These are phyloP conservation scores for Otus sunia DNA, from an alignment of 2,113 vertebrate species.

Conservation along the genomic window DNA sequence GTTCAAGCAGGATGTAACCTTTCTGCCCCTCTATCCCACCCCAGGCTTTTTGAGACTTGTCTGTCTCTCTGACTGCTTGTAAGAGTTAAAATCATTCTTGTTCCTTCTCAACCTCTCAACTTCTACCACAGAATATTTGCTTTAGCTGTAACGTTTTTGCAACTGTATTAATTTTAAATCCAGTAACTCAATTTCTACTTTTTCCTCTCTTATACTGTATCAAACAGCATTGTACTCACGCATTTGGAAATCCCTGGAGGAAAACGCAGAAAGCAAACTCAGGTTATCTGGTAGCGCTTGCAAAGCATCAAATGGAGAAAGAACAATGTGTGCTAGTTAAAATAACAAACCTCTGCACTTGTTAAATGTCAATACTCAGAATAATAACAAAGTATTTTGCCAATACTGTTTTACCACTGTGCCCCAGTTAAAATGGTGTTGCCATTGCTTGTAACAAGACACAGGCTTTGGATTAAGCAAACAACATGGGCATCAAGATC, in stretches of 20 bases:
- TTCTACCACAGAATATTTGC: neutral
- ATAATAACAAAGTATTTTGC: neutral
- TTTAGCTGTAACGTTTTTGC: neutral
- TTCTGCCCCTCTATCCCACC: neutral
- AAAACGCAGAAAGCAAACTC: neutral
- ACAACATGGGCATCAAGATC: fast-evolving
- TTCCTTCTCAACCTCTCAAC: neutral
- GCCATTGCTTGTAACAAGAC: neutral
- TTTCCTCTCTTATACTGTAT: neutral
- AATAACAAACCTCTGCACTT: neutral
- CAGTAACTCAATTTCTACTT: neutral
- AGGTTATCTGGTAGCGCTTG: neutral
- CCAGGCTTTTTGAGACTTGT: neutral
- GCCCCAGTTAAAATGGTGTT: neutral
- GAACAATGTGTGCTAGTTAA: neutral
- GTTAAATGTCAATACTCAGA: neutral
- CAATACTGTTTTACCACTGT: neutral
- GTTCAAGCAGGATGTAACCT: neutral
- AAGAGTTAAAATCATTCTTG: neutral
- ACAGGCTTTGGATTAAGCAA: neutral
- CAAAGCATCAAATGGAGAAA: neutral
- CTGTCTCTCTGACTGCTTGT: neutral
- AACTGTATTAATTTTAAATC: neutral
- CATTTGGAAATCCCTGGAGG: neutral
- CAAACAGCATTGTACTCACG: neutral